These are phyloP conservation scores for Aphodius sticticus DNA, from an alignment of 2,888 invertebrate genomes.

Conservation along the genomic window DNA sequence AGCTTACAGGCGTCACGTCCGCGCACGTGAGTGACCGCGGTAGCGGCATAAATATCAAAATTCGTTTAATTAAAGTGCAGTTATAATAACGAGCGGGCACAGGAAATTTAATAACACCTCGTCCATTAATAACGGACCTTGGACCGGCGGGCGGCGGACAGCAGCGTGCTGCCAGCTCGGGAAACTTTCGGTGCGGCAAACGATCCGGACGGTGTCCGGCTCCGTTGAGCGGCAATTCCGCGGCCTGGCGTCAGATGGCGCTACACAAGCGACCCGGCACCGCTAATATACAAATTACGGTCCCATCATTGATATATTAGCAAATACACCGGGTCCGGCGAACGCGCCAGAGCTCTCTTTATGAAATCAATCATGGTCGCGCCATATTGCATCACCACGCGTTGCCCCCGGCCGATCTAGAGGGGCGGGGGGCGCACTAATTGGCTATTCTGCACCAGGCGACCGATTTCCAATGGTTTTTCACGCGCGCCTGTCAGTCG, in stretches of 20 bases:
- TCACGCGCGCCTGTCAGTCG: neutral
- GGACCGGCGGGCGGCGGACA: neutral
- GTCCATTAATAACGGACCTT: slow-evolving; percentile 6
- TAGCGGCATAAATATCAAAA: neutral
- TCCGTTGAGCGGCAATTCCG: slow-evolving; percentile 42
- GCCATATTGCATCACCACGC: slow-evolving; percentile 43
- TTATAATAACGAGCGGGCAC: neutral
- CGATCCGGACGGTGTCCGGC: slow-evolving; percentile 42
- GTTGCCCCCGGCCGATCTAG: neutral
- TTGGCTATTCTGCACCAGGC: slow-evolving; percentile 44
- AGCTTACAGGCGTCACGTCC: too few relatives aligned
- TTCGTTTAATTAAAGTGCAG: neutral
- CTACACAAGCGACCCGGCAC: slow-evolving; percentile 46
- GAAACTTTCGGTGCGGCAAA: slow-evolving; percentile 39
- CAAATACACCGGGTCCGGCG: slow-evolving; percentile 39
- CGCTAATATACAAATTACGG: slow-evolving; percentile 48
- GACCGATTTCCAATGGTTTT: slow-evolving; percentile 40
- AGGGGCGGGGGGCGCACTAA: slow-evolving; percentile 31
- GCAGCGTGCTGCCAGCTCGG: slow-evolving; percentile 4
- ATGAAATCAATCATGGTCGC: slow-evolving; percentile 44
- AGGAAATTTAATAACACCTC: slow-evolving; percentile 18
- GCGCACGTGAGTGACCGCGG: neutral
- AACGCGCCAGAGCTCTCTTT: slow-evolving; percentile 39
- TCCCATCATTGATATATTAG: slow-evolving; percentile 47
- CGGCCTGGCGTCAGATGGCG: slow-evolving; percentile 47